These are phyloP conservation scores for Eleginops maclovinus DNA, from an alignment of 2,113 vertebrate species.

Conservation along the genomic window DNA sequence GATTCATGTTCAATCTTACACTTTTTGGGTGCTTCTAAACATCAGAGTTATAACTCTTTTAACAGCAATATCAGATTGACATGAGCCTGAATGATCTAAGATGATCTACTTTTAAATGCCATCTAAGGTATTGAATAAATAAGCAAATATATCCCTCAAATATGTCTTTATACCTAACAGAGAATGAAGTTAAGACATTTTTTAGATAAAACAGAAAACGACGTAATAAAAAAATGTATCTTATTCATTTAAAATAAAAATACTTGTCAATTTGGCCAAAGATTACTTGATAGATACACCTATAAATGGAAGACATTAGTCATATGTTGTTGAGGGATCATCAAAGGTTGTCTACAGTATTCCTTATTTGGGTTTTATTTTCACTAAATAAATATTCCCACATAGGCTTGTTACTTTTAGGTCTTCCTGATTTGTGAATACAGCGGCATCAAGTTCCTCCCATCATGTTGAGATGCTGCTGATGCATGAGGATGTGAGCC, in stretches of 20 bases:
- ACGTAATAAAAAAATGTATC: neutral
- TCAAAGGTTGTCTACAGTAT: neutral
- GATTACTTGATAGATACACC: too few species aligned
- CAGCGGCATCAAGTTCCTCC: neutral
- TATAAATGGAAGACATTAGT: neutral
- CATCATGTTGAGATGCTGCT: constrained; percentile 10
- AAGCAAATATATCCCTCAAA: too few species aligned
- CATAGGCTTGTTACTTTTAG: neutral
- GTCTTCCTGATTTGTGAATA: neutral
- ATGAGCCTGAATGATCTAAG: neutral
- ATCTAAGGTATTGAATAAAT: too few species aligned
- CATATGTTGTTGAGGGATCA: neutral
- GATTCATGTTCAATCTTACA: too few species aligned
- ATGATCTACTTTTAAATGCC: too few species aligned
- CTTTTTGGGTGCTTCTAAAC: neutral
- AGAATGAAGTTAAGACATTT: neutral
- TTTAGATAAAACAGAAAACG: neutral
- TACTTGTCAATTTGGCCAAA: neutral
- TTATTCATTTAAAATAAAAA: too few species aligned
- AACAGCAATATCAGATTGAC: neutral
- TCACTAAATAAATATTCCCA: neutral
- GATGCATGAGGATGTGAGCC: constrained; percentile 5
- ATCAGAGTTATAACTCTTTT: neutral
- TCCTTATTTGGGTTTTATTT: neutral
- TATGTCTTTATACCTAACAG: neutral